These are phyloP conservation scores for Syngnathoides biaculeatus DNA, from an alignment of 2,113 vertebrate species.

Conservation along the genomic window DNA sequence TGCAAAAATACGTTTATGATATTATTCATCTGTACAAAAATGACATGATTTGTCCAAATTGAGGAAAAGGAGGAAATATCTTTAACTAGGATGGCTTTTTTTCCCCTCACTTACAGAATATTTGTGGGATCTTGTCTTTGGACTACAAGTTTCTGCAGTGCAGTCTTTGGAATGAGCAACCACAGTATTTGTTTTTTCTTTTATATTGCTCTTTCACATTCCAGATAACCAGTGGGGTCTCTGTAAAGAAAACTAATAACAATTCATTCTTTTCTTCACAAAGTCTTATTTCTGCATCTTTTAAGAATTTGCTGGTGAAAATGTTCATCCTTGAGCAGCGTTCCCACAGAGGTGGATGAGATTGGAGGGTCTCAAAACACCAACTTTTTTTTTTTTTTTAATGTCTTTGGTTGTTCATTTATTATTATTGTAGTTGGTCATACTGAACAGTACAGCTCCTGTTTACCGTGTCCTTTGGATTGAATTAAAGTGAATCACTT, in stretches of 20 bases:
- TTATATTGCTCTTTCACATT: constrained; percentile 38
- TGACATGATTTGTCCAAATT: constrained; percentile 78
- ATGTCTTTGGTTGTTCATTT: constrained; percentile 43
- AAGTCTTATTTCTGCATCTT: constrained; percentile 13
- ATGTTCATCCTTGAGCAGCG: constrained; percentile 32
- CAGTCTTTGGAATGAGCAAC: constrained; percentile 19
- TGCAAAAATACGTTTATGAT: constrained; percentile 88
- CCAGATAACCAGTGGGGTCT: constrained; percentile 23
- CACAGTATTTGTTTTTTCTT: not conserved
- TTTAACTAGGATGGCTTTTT: constrained; percentile 47
- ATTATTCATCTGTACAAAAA: constrained; percentile 79
- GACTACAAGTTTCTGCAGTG: constrained; percentile 20
- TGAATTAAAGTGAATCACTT: constrained; percentile 72
- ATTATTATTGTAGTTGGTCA: constrained; percentile 33
- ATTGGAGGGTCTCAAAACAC: not conserved
- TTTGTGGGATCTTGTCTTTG: constrained; percentile 16
- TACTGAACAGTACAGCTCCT: constrained; percentile 39
- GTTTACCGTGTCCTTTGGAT: constrained; percentile 56
- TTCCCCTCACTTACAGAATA: constrained; percentile 27
- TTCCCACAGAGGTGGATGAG: constrained; percentile 17
- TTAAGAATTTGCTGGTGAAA: constrained; percentile 25
- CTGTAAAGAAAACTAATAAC: constrained; percentile 24
- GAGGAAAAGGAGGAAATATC: constrained; percentile 31
- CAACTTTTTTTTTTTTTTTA: constrained; percentile 8
- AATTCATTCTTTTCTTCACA: constrained; percentile 11